Conservation (phyloP, 1,140 invertebrate genomes). For the Formica exsecta region DNA sequence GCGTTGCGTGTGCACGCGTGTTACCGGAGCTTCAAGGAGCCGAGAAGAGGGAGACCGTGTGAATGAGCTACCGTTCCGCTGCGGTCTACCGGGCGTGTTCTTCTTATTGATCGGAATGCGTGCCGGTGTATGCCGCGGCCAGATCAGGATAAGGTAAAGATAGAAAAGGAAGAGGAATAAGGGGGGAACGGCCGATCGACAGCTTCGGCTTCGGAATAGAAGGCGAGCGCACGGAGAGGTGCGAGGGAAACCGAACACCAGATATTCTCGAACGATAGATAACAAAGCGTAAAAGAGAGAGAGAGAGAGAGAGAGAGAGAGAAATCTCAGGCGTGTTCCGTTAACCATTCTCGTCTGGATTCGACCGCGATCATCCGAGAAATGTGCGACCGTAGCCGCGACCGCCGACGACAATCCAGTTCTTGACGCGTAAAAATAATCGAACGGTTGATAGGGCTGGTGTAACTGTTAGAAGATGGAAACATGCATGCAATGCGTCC, state of each 20-base stretch:
- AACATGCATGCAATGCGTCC: not conserved
- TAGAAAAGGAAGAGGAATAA: constrained; percentile 10
- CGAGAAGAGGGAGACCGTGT: constrained; percentile 75
- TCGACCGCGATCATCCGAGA: constrained; percentile 75
- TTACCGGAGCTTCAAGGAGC: constrained; percentile 40
- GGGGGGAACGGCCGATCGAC: constrained; percentile 39
- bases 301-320: constrained; percentile 41
- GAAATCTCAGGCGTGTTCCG: constrained; percentile 75
- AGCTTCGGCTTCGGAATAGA: constrained; percentile 18
- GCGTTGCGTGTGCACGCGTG: constrained; percentile 26
- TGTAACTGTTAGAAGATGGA: constrained; percentile 23
- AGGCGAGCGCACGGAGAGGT: constrained; percentile 40
- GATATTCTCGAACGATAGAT: constrained; percentile 68
- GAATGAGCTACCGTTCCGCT: constrained; percentile 84
- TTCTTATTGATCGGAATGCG: constrained; percentile 80
- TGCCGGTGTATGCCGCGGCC: constrained; percentile 23
- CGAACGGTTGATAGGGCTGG: constrained; percentile 31
- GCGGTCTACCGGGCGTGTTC: constrained; percentile 77
- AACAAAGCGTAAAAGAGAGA: constrained; percentile 62
- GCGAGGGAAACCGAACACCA: constrained; percentile 74
- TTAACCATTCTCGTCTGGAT: constrained; percentile 76
- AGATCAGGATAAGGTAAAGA: constrained; percentile 51
- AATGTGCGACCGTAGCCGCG: constrained; percentile 72
- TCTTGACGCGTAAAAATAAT: constrained; percentile 60
- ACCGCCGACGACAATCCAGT: constrained; percentile 60